phyloP scores from a whole-genome alignment of 2,113 vertebrate species.

The Atlantisia rogersi region DNA sequence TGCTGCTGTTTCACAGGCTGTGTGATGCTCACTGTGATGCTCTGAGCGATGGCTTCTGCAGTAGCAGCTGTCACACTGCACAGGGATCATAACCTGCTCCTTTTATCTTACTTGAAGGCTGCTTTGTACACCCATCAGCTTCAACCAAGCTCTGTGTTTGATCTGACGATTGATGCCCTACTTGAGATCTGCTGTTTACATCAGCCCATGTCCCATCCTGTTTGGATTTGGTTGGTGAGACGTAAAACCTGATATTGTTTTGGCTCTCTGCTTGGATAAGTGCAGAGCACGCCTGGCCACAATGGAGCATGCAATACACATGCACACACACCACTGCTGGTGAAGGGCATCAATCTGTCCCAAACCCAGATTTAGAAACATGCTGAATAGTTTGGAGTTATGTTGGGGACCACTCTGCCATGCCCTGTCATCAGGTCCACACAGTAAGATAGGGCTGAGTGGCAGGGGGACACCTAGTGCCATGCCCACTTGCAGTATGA shows the following conservation, averaged over 20 bases:
- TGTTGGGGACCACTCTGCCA: background rate
- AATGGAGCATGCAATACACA: background rate
- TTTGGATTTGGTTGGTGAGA: background rate
- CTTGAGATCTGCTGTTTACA: rapidly evolving
- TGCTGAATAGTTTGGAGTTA: background rate
- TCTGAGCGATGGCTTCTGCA: background rate
- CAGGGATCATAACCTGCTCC: background rate
- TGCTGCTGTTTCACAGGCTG: background rate
- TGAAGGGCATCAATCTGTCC: background rate
- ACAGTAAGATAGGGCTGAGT: background rate
- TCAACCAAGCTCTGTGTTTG: background rate
- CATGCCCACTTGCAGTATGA: no score
- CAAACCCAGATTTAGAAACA: background rate
- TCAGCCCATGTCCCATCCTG: background rate
- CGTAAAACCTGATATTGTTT: background rate
- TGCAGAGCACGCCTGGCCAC: background rate
- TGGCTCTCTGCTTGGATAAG: background rate
- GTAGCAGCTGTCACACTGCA: background rate
- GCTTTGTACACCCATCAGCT: background rate
- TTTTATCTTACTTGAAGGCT: background rate
- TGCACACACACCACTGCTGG: background rate
- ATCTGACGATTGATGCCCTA: rapidly evolving
- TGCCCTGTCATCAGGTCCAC: background rate
- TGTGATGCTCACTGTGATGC: rapidly evolving
- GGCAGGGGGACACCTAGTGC: background rate